Evolutionary conservation across 2,797 vertebrate species (phyloP), one percentile per base, ranked within the genome.

Genomic region (Tokudaia tokunoshimensis): DNA sequence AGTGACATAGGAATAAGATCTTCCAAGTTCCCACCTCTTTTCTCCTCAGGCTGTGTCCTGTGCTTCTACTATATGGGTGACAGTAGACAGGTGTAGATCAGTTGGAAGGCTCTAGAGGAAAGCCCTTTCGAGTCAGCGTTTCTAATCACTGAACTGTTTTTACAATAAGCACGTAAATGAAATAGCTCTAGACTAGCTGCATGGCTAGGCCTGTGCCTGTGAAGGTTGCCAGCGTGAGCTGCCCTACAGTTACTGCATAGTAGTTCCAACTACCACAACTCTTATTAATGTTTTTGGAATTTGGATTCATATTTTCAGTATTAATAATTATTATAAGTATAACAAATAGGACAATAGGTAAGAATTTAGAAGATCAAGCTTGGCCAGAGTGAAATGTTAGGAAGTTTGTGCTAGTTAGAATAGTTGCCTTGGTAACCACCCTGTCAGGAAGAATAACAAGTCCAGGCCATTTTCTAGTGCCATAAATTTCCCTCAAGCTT

Each of bases 91-190:
- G 34, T 57, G 55, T 79, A 94, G 50, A 85, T 80, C 55, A 89
- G 94, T 92, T 82, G 89, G 89, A 97, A 95, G 93, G 79, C 50
- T 34, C 85, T 61, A 20, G 74, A 67, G 75, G 13, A 94, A 94
- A n/a, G 52, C 96, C 82, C 44, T 96, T 94, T 92, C n/a, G 94
- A 93, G 81, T 83, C 67, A 91, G 41, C 81, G 61, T 89, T 97
- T 94, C 89, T 94, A 92, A 91, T 70, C 75, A 85, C 82, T 94
- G 94, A 96, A 96, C 8, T 34, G 76, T 55, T 65, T 96, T 96
- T 96, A 93, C 52, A 96, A 44, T 44, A 93, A 79, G 34, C 4
- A 55, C 3, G 57, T 79, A 91, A 57, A 9, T 50, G 72, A 44
- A 83, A 9, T 34, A 72, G 34, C 3, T 1, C 41, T 31, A 86